Percentiles rank a stretch among this genome's conserved stretches.
Evolutionary conservation across 2,888 invertebrate species (phyloP).

Genomic region (Hypomecis atomaria): DNA sequence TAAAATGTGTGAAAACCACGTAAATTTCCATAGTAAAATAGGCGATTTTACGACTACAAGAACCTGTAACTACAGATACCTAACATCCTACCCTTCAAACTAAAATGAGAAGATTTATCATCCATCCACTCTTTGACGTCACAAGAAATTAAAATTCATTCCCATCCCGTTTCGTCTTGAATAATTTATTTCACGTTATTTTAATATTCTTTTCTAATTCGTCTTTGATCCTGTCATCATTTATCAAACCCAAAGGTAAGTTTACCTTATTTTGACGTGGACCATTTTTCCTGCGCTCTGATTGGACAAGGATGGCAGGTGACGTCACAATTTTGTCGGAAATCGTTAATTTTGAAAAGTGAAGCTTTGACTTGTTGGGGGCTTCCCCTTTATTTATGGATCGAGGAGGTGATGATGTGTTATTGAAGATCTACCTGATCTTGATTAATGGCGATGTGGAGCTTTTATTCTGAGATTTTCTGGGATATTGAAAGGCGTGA

Average conservation of each 20-base stretch:
- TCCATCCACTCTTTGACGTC: conserved; percentile 20
- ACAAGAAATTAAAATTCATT: conserved; percentile 28
- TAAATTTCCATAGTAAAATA: no score
- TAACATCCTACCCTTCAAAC: conserved; percentile 2
- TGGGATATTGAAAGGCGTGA: no score
- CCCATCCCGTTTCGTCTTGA: conserved; percentile 13
- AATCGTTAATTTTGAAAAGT: conserved; percentile 55
- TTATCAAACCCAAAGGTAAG: conserved; percentile 56
- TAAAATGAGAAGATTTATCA: conserved; percentile 26
- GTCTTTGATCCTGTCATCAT: conserved; percentile 53
- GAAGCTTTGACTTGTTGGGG: conserved; percentile 33
- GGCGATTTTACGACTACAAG: no score
- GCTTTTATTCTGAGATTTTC: not conserved
- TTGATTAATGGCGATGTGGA: conserved; percentile 15
- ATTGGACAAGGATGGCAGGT: conserved; percentile 65
- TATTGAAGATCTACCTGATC: conserved; percentile 19
- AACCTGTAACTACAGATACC: not conserved
- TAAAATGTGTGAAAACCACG: no score
- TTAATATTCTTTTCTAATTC: conserved; percentile 52
- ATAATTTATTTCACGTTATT: conserved; percentile 40
- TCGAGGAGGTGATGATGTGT: conserved; percentile 23
- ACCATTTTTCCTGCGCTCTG: conserved; percentile 66
- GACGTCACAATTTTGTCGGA: conserved; percentile 54
- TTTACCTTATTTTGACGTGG: conserved; percentile 55
- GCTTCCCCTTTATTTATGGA: conserved; percentile 39